Evolutionary conservation across 2,113 vertebrate genomes (phyloP).

Genomic region (Nerophis ophidion): DNA sequence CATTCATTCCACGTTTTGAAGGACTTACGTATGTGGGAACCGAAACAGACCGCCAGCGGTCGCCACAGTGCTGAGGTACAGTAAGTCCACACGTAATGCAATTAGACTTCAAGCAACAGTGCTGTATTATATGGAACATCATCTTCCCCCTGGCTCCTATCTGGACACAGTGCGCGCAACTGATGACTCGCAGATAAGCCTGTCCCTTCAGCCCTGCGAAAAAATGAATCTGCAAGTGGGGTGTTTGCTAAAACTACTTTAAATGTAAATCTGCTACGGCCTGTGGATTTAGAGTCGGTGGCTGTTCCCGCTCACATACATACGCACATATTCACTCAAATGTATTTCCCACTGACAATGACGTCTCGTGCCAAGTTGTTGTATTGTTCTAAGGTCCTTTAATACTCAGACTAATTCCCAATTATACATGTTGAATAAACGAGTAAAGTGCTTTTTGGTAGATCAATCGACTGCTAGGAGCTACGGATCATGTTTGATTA

Average conservation of each 20-base stretch:
- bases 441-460: conserved; percentile 10
- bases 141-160: conserved; percentile 34
- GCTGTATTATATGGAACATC: conserved; percentile 15
- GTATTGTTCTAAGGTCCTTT: conserved; percentile 3
- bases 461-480: conserved; percentile 19
- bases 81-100: conserved; percentile 29
- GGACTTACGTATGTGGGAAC: conserved; percentile 2
- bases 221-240: conserved; percentile 66
- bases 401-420: conserved; percentile 20
- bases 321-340: background rate
- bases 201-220: conserved; percentile 52
- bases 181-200: conserved; percentile 67
- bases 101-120: conserved; percentile 42
- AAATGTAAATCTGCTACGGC: conserved; percentile 74
- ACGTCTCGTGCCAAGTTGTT: conserved; percentile 40
- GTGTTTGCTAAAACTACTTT: conserved; percentile 70
- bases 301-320: background rate
- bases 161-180: conserved; percentile 54
- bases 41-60: conserved; percentile 16
- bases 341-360: conserved; percentile 57
- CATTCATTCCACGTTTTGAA: conserved; percentile 34
- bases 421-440: conserved; percentile 24
- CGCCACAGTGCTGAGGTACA: conserved; percentile 18
- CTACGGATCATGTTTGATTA: conserved; percentile 19
- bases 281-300: conserved; percentile 69